A percentile compares a stretch with the other conserved stretches of the same genome.
Conservation (phyloP, 2,888 invertebrate species). For the Eupithecia abbreviata region DNA sequence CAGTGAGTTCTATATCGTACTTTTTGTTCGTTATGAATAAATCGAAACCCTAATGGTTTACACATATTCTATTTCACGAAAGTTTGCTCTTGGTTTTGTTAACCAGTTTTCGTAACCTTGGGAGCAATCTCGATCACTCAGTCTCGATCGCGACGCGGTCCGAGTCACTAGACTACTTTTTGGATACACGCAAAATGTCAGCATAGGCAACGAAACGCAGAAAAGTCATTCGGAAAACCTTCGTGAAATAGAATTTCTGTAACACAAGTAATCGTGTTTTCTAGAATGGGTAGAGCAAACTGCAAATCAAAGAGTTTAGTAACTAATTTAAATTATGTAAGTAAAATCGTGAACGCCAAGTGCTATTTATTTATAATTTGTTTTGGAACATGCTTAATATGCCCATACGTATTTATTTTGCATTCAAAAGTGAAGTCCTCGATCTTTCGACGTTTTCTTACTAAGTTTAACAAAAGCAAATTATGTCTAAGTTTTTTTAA, state of each 20-base stretch:
- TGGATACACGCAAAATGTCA: no score
- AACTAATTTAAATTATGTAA: neutral
- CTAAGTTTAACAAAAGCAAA: neutral
- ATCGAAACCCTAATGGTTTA: neutral
- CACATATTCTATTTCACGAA: no score
- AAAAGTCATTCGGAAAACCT: no score
- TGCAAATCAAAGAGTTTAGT: neutral
- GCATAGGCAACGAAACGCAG: no score
- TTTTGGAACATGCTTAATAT: neutral
- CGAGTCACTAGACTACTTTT: no score
- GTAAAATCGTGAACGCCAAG: neutral
- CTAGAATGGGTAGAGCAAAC: neutral
- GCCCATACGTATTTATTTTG: neutral
- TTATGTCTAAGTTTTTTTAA: constrained; percentile 27
- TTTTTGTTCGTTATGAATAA: neutral
- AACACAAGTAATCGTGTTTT: neutral
- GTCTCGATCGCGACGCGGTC: no score
- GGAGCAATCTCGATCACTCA: no score
- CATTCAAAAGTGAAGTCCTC: neutral
- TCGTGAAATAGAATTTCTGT: no score
- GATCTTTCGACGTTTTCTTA: constrained; percentile 15
- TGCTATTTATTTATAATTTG: neutral
- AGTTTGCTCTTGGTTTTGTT: no score
- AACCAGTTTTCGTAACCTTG: no score
- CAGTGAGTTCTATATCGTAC: constrained; percentile 14